phyloP scores from a whole-genome alignment of 2,797 vertebrate genomes.

The Morus bassanus region DNA sequence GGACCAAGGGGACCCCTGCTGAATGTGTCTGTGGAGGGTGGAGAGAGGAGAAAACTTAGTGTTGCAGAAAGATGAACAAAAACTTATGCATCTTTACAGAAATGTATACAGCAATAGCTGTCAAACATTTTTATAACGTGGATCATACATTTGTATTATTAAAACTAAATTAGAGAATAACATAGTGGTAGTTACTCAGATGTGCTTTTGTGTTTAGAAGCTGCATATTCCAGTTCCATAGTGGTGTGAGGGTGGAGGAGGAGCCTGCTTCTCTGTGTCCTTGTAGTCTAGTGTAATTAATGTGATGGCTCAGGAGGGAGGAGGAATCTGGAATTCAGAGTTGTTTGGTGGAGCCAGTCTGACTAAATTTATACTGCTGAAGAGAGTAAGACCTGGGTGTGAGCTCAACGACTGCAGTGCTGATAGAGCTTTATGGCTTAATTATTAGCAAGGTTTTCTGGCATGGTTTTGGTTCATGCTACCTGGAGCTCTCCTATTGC shows the following conservation, averaged over 20 bases:
- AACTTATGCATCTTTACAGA: neutral
- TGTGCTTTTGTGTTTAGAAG: neutral
- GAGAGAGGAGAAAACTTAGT: neutral
- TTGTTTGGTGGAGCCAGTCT: neutral
- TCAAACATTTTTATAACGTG: neutral
- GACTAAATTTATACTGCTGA: neutral
- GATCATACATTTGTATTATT: neutral
- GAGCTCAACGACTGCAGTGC: neutral
- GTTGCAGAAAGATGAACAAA: neutral
- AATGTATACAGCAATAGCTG: neutral
- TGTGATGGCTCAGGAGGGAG: neutral
- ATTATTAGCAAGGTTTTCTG: conserved; percentile 26
- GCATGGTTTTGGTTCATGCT: neutral
- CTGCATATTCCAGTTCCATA: neutral
- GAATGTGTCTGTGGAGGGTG: neutral
- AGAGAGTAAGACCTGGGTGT: neutral
- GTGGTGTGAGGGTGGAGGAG: neutral
- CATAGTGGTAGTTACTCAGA: neutral
- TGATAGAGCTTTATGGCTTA: neutral
- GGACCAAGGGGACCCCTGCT: neutral
- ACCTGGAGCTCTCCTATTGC: neutral
- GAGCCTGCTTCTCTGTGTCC: neutral
- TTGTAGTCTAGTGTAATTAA: neutral
- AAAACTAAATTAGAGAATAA: neutral
- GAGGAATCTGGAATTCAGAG: neutral